Evolutionary conservation across 2,888 invertebrate species (phyloP).

Genomic region (Pollenia griseotomentosa): DNA sequence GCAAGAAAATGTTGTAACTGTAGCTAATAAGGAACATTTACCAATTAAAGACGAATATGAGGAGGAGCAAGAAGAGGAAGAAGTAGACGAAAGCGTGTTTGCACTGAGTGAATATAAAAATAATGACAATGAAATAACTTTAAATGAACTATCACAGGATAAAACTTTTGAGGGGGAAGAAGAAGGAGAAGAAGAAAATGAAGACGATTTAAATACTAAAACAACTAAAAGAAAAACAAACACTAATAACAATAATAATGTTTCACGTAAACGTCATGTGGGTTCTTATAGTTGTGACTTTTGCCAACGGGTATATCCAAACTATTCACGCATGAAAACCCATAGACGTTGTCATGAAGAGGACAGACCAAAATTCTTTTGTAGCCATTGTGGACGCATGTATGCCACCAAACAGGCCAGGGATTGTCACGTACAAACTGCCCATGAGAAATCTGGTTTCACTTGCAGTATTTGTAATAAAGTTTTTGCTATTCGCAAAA

Average conservation of each 20-base stretch:
- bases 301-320: conserved; percentile 74
- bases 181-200: not conserved
- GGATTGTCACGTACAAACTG: conserved; percentile 76
- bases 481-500: conserved; percentile 77
- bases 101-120: not conserved
- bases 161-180: conserved; percentile 28
- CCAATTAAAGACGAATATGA: conserved; percentile 59
- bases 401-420: conserved; percentile 79
- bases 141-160: conserved; percentile 58
- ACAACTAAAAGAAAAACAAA: not conserved
- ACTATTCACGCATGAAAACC: conserved; percentile 75
- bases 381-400: conserved; percentile 73
- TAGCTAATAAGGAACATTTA: conserved; percentile 73
- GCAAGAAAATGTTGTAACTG: conserved; percentile 73
- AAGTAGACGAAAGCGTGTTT: not conserved
- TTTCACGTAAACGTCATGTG: conserved; percentile 66
- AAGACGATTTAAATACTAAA: conserved; percentile 1
- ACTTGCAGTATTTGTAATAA: conserved; percentile 77
- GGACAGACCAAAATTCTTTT: conserved; percentile 74
- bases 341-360: conserved; percentile 75
- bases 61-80: not conserved
- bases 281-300: conserved; percentile 74
- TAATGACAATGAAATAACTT: conserved; percentile 19
- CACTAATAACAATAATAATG: not conserved
- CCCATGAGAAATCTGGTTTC: conserved; percentile 75